Evolutionary conservation across 2,888 invertebrate genomes (phyloP).

Genomic region (Mellilla xanthometata): DNA sequence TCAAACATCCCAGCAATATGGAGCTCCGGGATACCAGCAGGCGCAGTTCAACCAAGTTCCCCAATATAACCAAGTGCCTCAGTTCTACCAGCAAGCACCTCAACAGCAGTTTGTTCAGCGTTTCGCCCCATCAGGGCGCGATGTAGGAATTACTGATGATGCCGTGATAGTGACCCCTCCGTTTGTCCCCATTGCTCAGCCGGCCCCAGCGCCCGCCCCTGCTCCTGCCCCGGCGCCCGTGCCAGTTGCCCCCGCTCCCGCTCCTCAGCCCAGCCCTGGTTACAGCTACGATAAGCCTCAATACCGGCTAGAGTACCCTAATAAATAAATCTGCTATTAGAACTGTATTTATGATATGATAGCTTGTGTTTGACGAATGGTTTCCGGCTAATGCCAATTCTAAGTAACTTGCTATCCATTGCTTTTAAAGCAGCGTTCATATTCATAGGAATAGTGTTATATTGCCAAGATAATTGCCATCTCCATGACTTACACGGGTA

Average conservation of each 20-base stretch:
- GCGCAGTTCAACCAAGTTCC: conserved; percentile 34
- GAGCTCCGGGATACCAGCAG: conserved; percentile 31
- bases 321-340: conserved; percentile 46
- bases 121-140: conserved; percentile 55
- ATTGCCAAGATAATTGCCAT: conserved; percentile 16
- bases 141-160: conserved; percentile 70
- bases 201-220: conserved; percentile 34
- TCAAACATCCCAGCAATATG: conserved; percentile 25
- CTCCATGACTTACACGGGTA: conserved; percentile 19
- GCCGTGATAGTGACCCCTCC: conserved; percentile 75
- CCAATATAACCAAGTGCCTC: conserved; percentile 39
- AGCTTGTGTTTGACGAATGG: conserved; percentile 1
- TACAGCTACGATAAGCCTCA: conserved; percentile 72
- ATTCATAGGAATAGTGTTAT: conserved; percentile 9
- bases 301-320: conserved; percentile 65
- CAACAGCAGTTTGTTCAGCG: conserved; percentile 42
- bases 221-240: conserved; percentile 28
- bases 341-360: not conserved
- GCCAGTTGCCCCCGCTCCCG: conserved; percentile 32
- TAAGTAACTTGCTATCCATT: conserved; percentile 11
- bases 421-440: conserved; percentile 2
- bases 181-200: conserved; percentile 55
- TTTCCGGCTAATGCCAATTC: conserved; percentile 12
- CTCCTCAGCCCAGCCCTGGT: conserved; percentile 45
- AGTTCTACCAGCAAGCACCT: conserved; percentile 36